Evolutionary conservation across 2,797 vertebrate genomes (phyloP), one percentile per base, ranked within the genome.

Genomic region (Meriones psammophilus): DNA sequence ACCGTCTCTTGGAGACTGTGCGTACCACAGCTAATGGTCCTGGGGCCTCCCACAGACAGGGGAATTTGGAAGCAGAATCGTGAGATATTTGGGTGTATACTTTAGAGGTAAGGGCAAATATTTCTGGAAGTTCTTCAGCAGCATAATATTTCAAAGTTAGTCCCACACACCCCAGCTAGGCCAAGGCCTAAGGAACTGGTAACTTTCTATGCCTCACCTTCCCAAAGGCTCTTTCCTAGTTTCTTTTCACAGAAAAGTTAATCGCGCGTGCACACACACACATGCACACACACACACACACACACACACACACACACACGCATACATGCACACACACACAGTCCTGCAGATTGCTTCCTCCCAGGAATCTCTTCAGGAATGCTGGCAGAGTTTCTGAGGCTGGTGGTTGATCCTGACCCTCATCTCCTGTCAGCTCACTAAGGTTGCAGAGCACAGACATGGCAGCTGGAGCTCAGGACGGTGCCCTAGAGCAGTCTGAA

Each of bases 61-160:
- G 74, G 54, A 86, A 86, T 66, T 54, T 39, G 12, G 56, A 60
- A 56, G 4, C 5, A 91, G 87, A 60, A 78, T 4, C 54, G 88
- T 0, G 2, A 87, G 58, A 85, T 58, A 36, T 4, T 69, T 8
- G 24, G 17, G 20, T 20, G 17, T 0, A 6, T 92, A 80, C 50
- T 42, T 94, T 33, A 28, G 88, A 79, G 24, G 33, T 24, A 33
- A 95, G 73, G 8, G 24, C 26, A 56, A 76, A 22, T 85, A 62
- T 78, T 96, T 92, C 96, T 87, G 50, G 22, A 89, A 87, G 39
- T 94, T 92, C 89, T 96, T 80, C 58, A 84, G 60, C 26, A 60
- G 68, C 77, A 81, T 22, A 89, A 50, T 33, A 74, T 91, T 92
- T 88, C 83, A 94, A 95, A 71, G 80, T 13, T 68, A 64, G 54